Evolutionary conservation across 2,888 invertebrate species (phyloP), one percentile per base, ranked within the genome.

Genomic region (Hyposoter dolosus): DNA sequence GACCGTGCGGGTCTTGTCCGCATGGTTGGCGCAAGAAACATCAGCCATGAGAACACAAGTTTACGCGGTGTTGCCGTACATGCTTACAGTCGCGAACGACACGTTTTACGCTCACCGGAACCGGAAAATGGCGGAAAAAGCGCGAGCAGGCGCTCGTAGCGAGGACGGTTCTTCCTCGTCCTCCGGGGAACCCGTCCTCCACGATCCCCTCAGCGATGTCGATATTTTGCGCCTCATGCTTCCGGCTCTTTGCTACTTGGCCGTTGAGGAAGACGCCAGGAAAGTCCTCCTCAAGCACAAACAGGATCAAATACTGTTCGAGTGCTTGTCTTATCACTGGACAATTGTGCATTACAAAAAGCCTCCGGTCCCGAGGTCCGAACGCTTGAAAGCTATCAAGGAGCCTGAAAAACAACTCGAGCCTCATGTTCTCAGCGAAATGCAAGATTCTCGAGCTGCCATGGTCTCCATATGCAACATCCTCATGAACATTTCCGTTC

Each of bases 21-120:
- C 98, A n/a, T 98, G 98, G 98, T 94, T 98, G 90, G 97, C 98
- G 0, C 98, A 98, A 94, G 98, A 98, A 95, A 98, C 98, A 0
- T 96, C 97, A 1, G 98, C 98, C 0, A 97, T 98, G 97, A 96
- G 98, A 47, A 96, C 97, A 65, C 97, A 98, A 93, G 96, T 98
- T 56, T 98, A 97, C 92, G 96, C 96, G 83, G 94, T 98, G 32
- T 94, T 98, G 50, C 98, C 98, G 10, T 98, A 96, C 93, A 96
- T 98, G 92, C 95, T 98, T 82, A 95, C 96, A 65, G 94, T 98
- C 47, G 97, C 97, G 17, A 98, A 98, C 94, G 97, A 98, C 90
- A 97, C 97, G 0, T 98, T 98, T 94, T 96, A 97, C 91, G 97
- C 97, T 0, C 95, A 96, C 87, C 95, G 96, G 91, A 95, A 96